A percentile compares a stretch with the other conserved stretches of the same genome.
Evolutionary conservation across 2,888 invertebrate genomes (phyloP).

Genomic region (Palloptera scutellata): DNA sequence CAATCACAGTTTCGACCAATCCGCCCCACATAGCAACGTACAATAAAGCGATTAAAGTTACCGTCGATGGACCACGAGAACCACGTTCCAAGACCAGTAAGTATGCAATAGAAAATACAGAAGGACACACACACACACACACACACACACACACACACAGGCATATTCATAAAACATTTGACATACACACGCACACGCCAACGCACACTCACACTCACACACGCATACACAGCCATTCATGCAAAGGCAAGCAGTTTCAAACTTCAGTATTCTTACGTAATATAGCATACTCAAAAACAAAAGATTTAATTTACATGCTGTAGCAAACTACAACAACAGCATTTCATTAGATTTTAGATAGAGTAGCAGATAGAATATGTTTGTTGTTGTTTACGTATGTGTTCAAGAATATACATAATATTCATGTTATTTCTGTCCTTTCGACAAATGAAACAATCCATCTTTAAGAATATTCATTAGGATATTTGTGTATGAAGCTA

Average conservation of each 20-base stretch:
- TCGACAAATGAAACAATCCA: slow-evolving; percentile 42
- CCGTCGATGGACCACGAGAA: slow-evolving; percentile 96
- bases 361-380: background rate
- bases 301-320: slow-evolving; percentile 46
- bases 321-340: slow-evolving; percentile 38
- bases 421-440: background rate
- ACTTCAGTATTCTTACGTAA: too few species aligned
- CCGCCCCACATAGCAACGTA: slow-evolving; percentile 97
- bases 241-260: slow-evolving; percentile 21
- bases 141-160: slow-evolving; percentile 8
- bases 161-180: slow-evolving; percentile 9
- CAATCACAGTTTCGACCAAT: slow-evolving; percentile 91
- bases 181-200: slow-evolving; percentile 10
- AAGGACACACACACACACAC: slow-evolving; percentile 27
- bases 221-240: slow-evolving; percentile 1
- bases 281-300: slow-evolving; percentile 25
- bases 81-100: slow-evolving; percentile 93
- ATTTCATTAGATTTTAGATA: slow-evolving; percentile 49
- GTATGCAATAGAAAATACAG: slow-evolving; percentile 55
- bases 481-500: slow-evolving; percentile 28
- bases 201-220: slow-evolving; percentile 7
- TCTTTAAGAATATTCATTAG: slow-evolving; percentile 57
- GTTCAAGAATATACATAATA: too few species aligned
- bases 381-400: too few species aligned
- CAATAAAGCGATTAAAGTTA: slow-evolving; percentile 97